Base-by-base conservation (phyloP, 2,888 invertebrate genomes). In the Cyclophora albipunctata region DNA sequence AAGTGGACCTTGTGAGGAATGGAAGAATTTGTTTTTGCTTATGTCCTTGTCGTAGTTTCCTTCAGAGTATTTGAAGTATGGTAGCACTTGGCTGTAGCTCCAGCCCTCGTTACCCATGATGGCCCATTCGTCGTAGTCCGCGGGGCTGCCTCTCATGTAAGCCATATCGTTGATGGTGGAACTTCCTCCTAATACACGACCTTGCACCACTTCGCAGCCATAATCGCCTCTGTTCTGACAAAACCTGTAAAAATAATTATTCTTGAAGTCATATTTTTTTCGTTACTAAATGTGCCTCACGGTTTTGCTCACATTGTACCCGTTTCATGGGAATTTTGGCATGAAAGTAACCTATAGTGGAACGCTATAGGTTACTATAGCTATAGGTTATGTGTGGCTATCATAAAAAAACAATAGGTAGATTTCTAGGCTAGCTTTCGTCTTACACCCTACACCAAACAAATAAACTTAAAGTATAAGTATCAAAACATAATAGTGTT, bases 21-120 rank as follows among this genome's bases (percentile, higher is more conserved):
- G 88, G 57, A 78, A 85, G 45, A 75, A 69, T 60, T 78, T 83
- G 56, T 87, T 84, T 61, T 81, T 86, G 33, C 73, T 74, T 53
- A 88, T 83, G 50, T 87, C 88, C 57, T 80, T 85, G 54, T 88
- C 86, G 46, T 85, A 87, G 61, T 87, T 88, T 54, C 86, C 85
- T 71, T 88, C 88, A 2, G 88, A 88, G 55, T 88, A 84, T 62
- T 87, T 88, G 61, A 86, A 88, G 64, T 77, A 88, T 6, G 85
- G 84, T 1, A 88, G 68, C 3, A 88, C 66, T 60, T 85, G 73
- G 3, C 62, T 75, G 57, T 72, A 88, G 49, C 77, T 76, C 88
- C 88, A 88, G 7, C 83, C 88, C 3, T 84, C 79, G 51, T 87
- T 87, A 2, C 86, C 88, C 44, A 67, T 71, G 6, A 81, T 66